Base-by-base conservation (phyloP, 1,140 invertebrate species). In the Pissodes strobi region DNA sequence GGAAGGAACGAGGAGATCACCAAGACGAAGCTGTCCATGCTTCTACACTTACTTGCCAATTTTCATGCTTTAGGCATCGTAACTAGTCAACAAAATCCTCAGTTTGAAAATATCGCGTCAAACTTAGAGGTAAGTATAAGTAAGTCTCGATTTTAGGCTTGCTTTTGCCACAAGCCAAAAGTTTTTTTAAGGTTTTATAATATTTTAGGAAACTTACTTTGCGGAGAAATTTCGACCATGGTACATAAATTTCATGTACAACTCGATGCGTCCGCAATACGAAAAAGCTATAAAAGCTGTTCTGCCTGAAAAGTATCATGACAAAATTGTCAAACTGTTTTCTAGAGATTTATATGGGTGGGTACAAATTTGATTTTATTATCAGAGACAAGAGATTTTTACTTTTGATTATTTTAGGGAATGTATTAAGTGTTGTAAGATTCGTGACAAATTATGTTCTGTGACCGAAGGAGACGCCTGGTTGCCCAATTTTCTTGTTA, bases 391-490 rank as follows among this genome's bases (percentile, higher is more conserved):
- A 4, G 6, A 43, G 12, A 48, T 21, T 21, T 48, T 18, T 21
- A 48, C n/a, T n/a, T n/a, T n/a, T n/a, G n/a, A n/a, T n/a, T n/a
- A n/a, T n/a, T n/a, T n/a, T n/a, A n/a, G n/a, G n/a, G n/a, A n/a
- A n/a, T n/a, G 13, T 8, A 15, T 27, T 30, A 56, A 78, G 66
- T 41, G 39, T 41, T 41, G 39, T 18, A 4, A 10, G 4, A 17
- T 27, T 27, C 21, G 59, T 60, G 27, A 53, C 21, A 76, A 74
- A 10, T 78, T 80, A 27, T 84, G 81, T 23, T 84, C 87, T 0
- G 81, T 90, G 18, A 83, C 82, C 6, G 88, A 90, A 58, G 89
- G 89, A 0, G 89, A 91, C 74, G 84, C 83, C 23, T 91, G 88
- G 88, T 83, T 84, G 0, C 88, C 87, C 30, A 90, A 91, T 73